Evolutionary conservation across 2,888 invertebrate genomes (phyloP), one percentile per base, ranked within the genome.

Genomic region (Scaptomyza flava): DNA sequence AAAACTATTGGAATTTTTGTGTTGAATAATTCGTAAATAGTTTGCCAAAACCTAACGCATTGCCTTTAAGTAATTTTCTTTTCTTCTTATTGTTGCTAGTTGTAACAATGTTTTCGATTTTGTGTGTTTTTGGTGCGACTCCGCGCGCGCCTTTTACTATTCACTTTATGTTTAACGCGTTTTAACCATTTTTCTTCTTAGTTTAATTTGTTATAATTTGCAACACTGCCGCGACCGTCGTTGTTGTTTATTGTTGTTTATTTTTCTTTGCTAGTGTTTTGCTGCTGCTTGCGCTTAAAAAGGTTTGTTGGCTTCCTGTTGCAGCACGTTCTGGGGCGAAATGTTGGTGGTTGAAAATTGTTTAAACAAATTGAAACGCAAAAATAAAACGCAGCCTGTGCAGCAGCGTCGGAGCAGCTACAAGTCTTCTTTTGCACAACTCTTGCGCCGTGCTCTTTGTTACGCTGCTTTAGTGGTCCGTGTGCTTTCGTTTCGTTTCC

Each of bases 381-480:
- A 70, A 73, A 63, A 63, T 73, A 73, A 77, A 79, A 77, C 47
- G 62, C 71, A 70, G 52, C 58, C 34, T 34, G 45, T 33, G 52
- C 68, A 58, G 64, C 57, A 58, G 67, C 64, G 68, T 68, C 64
- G 60, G 34, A 72, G 87, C 82, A 83, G 82, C 82, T 87, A 83
- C 82, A 83, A 83, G 87, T 84, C 83, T 87, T 84, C 85, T 85
- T 87, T 81, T 82, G 82, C 83, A 80, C 81, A 85, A 85, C 78
- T 80, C 68, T 85, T 71, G 73, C 68, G 73, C 76, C 68, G 60
- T 81, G 76, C 67, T 50, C 61, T 76, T 76, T 81, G 73, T 60
- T 86, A 76, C 84, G 73, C 67, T 82, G 69, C 66, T 80, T 82
- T 63, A 54, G 17, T 59, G 41, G 36, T 42, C 45, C 11, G 42